Evolutionary conservation across 2,797 vertebrate species (phyloP), one percentile per base, ranked within the genome.

Genomic region (Typhlichthys subterraneus): DNA sequence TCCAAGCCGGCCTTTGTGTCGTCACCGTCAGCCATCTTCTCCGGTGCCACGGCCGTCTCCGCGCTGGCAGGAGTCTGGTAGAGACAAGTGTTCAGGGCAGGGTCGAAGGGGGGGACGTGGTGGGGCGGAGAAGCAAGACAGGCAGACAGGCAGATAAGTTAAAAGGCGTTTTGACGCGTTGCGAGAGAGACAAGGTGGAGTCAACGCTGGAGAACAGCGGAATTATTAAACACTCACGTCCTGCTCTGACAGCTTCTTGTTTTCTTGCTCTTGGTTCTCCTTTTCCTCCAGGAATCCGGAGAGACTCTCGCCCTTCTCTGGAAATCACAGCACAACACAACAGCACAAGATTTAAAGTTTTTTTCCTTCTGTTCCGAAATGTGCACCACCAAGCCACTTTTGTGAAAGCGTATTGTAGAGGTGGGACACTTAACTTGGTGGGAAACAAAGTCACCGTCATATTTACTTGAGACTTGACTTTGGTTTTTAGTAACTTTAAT

Each of bases 231-330:
- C 13, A 83, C 85, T 77, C 74, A 97, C 96, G 89, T 96, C 96
- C 60, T 84, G 83, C 49, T 97, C 95, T 0, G 82, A 48, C 0
- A 59, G 59, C 57, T 92, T 96, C 83, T 90, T 92, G 76, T 65
- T n/a, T 50, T 95, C 95, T 69, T 88, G 93, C 31, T 95, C 91
- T n/a, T 72, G 33, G 0, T 29, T 66, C 1, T 97, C 96, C 72
- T 94, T 97, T 55, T 99, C 97, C 49, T 98, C 97, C 12, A 85
- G 59, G 13, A 84, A 67, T 19, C 90, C 91, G 1, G 90, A 65
- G 1, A 90, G 91, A 11, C 67, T 64, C 53, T 97, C 97, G 0
- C 59, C 67, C 84, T 95, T 99, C 75, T 99, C 96, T 97, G 67
- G 50, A 77, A 62, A 45, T 13, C 70, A 73, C n/a, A 80, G 64